A percentile compares a stretch with the other conserved stretches of the same genome.
These are phyloP conservation scores for Anisognathus igniventris DNA, from an alignment of 2,797 vertebrate species.

Conservation along the genomic window DNA sequence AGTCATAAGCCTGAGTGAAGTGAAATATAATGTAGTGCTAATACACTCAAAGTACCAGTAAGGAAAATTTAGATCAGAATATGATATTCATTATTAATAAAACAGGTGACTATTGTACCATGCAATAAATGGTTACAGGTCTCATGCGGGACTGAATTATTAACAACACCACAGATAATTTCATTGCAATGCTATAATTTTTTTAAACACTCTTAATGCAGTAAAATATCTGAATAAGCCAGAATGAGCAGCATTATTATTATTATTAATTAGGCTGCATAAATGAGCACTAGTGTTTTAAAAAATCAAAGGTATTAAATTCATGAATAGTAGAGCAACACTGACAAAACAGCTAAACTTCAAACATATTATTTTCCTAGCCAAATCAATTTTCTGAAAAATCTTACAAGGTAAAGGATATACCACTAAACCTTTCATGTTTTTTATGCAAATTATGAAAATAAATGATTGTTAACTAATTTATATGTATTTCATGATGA, in stretches of 20 bases:
- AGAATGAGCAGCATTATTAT: background rate
- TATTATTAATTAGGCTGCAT: background rate
- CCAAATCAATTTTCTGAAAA: background rate
- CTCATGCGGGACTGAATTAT: background rate
- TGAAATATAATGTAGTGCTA: background rate
- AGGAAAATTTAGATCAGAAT: background rate
- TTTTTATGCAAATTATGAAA: background rate
- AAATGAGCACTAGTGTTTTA: background rate
- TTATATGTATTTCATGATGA: background rate
- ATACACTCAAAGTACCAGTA: background rate
- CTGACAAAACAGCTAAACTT: background rate
- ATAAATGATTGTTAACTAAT: background rate
- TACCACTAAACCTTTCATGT: background rate
- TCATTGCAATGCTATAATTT: background rate
- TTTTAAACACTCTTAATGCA: background rate
- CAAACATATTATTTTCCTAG: background rate
- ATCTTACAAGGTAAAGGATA: background rate
- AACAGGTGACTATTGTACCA: background rate
- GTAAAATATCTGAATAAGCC: background rate
- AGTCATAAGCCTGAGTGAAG: background rate
- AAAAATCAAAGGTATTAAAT: background rate
- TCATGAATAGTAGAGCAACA: background rate
- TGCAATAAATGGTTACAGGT: background rate
- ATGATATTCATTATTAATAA: background rate
- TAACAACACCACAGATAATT: background rate